A percentile compares a stretch with the other conserved stretches of the same genome.
Evolutionary conservation across 2,888 invertebrate species (phyloP).

Genomic region (Poecilobothrus nobilitatus): DNA sequence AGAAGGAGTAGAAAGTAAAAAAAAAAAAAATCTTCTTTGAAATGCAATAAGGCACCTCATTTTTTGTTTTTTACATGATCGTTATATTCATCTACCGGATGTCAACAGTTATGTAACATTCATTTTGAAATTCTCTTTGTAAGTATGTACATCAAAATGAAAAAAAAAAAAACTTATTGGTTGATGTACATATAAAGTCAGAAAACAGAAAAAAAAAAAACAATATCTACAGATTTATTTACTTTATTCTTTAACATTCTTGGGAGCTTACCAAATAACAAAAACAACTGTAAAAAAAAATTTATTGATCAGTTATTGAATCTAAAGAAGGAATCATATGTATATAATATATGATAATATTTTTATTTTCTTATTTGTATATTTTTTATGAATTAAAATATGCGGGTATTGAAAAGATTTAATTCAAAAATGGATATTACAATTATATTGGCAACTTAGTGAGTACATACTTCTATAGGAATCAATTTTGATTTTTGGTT

Average conservation of each 20-base stretch:
- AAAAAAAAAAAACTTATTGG: neutral
- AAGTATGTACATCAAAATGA: neutral
- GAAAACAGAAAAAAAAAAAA: neutral
- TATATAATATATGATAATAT: too few relatives aligned
- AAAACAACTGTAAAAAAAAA: neutral
- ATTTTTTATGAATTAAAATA: too few relatives aligned
- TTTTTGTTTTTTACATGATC: neutral
- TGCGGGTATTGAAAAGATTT: too few relatives aligned
- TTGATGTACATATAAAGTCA: neutral
- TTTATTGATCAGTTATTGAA: too few relatives aligned
- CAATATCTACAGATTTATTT: neutral
- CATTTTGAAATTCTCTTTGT: neutral
- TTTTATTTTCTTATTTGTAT: too few relatives aligned
- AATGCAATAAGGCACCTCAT: conserved; percentile 1
- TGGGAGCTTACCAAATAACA: neutral
- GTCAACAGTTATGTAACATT: conserved; percentile 9
- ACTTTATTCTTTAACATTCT: neutral
- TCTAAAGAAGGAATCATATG: too few relatives aligned
- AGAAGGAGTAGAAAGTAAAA: neutral
- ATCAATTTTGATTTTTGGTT: too few relatives aligned
- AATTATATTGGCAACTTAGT: too few relatives aligned
- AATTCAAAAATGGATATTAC: too few relatives aligned
- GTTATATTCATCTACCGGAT: conserved; percentile 7
- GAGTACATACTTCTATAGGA: too few relatives aligned
- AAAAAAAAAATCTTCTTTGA: neutral